A percentile compares a stretch with the other conserved stretches of the same genome.
phyloP scores from a whole-genome alignment of 2,797 vertebrate species.

The Bucorvus abyssinicus region DNA sequence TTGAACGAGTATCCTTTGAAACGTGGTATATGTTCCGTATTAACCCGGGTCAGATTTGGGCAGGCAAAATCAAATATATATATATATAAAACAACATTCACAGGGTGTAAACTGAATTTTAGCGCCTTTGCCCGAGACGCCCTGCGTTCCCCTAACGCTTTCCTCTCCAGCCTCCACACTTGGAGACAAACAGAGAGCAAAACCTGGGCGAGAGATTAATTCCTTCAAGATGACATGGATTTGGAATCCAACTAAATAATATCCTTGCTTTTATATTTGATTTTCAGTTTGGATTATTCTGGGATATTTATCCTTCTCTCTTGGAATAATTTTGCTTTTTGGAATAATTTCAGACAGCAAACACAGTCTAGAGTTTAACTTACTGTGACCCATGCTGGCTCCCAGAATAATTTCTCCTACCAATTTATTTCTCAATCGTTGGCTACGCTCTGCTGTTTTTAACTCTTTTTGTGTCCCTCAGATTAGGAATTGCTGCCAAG shows the following conservation, averaged over 20 bases:
- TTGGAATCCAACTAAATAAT: neutral
- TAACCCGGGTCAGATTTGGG: neutral
- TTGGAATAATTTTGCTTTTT: conserved; percentile 21
- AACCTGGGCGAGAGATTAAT: conserved; percentile 20
- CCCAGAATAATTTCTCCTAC: conserved; percentile 23
- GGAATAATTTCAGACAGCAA: conserved; percentile 29
- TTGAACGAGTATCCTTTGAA: neutral
- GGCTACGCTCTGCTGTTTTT: neutral
- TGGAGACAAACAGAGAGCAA: neutral
- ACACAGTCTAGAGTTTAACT: neutral
- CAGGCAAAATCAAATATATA: neutral
- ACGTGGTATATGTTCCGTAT: neutral
- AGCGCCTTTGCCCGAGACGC: neutral
- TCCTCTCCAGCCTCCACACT: neutral
- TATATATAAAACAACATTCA: neutral
- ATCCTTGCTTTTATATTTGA: conserved; percentile 14
- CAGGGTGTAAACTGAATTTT: neutral
- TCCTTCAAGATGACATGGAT: neutral
- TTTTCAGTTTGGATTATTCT: conserved; percentile 12
- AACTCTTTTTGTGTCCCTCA: conserved; percentile 12
- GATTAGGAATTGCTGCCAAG: neutral
- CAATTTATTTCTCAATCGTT: neutral
- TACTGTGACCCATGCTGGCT: conserved; percentile 3
- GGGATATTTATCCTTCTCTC: conserved; percentile 13
- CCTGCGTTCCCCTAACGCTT: neutral